These are phyloP conservation scores for Neopipo cinnamomea DNA, from an alignment of 2,113 vertebrate genomes.

Conservation along the genomic window DNA sequence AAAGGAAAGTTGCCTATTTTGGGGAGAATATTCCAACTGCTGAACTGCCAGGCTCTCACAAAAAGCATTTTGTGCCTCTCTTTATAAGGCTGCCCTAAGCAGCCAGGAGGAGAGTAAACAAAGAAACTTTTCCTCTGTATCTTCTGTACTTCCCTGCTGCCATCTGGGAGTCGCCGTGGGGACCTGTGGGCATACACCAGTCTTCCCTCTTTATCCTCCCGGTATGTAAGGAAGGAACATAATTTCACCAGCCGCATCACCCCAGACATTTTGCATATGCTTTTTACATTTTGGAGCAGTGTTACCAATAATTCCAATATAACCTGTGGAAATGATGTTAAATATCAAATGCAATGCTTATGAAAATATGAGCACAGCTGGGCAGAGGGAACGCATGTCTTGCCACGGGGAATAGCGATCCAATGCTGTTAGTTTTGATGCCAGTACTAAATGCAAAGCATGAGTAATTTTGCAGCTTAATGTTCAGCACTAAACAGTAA, in stretches of 20 bases:
- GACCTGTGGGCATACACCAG: background rate
- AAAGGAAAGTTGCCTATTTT: background rate
- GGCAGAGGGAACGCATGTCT: background rate
- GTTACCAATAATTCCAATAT: background rate
- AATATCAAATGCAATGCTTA: background rate
- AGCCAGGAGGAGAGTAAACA: background rate
- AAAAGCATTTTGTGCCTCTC: background rate
- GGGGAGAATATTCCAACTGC: background rate
- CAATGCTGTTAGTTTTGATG: background rate
- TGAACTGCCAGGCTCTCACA: background rate
- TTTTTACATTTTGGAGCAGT: background rate
- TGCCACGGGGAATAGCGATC: background rate
- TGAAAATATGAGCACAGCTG: background rate
- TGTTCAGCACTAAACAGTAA: slow-evolving; percentile 35
- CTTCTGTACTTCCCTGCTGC: background rate
- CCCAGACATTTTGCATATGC: background rate
- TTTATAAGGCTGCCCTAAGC: background rate
- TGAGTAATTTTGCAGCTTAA: slow-evolving; percentile 32
- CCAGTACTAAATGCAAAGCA: slow-evolving; percentile 18
- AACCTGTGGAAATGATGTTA: background rate
- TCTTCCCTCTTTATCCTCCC: background rate
- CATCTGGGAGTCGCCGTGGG: background rate
- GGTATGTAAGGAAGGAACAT: background rate
- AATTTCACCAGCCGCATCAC: background rate
- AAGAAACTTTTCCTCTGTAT: background rate